Base-by-base conservation (phyloP, 2,797 vertebrate genomes). In the Bryconaethiops microstoma region DNA sequence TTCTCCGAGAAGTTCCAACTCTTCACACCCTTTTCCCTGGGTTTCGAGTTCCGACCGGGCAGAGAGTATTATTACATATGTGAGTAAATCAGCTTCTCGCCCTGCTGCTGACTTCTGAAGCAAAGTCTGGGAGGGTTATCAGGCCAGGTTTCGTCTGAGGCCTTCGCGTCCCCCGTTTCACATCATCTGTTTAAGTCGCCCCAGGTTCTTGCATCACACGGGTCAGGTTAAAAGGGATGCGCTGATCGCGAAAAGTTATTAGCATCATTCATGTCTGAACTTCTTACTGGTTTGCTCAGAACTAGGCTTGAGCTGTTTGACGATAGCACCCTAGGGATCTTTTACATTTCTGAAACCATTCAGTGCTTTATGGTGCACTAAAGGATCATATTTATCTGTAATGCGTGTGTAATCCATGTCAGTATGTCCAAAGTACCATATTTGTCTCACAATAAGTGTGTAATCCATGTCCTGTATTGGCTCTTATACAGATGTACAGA, bases 41-140 rank as follows among this genome's bases (percentile, higher is more conserved):
- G 97, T 91, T 99, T 99, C 86, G 97, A 99, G 91, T 99, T 99
- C 94, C 94, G 97, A 89, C 97, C 97, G 74, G 97, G 97, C 88
- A 94, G 97, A 89, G 97, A 99, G 84, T 99, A 99, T 91, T 99
- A 97, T 94, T 99, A 99, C 92, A 99, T 99, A 92, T 99, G 97
- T 99, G 90, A 99, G 97, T 99, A 95, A 62, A 74, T n/a, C 40
- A 21, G 13, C 39, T 48, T 55, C 60, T 62, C 45, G 23, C 55
- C 19, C 55, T 25, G 64, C 45, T 21, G 7, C 35, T 23, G 42
- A 70, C 68, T 23, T 60, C 29, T 29, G 68, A 45, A 19, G 65
- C 23, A 25, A 52, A 54, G 69, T 54, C 23, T 71, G 50, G 69
- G 40, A 23, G 52, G 42, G 16, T 73, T 73, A 39, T 73, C 70